Evolutionary conservation across 2,113 vertebrate genomes (phyloP), one percentile per base, ranked within the genome.

Genomic region (Actenoides hombroni): DNA sequence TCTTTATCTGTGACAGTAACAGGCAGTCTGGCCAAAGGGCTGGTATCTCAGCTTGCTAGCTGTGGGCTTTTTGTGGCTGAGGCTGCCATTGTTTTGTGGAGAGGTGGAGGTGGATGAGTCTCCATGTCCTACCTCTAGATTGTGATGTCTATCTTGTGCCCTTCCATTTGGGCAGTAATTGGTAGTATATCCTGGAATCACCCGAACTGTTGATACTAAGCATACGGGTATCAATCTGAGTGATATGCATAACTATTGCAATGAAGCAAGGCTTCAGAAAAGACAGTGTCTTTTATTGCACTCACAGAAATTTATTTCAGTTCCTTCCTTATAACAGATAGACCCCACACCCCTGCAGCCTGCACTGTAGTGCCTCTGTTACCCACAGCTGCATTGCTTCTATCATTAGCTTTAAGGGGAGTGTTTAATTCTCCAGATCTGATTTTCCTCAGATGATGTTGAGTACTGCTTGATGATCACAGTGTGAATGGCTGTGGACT

Each of bases 371-470:
- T 85, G 67, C 17, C 23, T 6, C 5, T 39, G 6, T 42, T 67
- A 49, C 2, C 24, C 49, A 13, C 51, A 80, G 39, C 39, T n/a
- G 21, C 19, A 31, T 5, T 0, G 1, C 13, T 51, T 20, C 49
- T 74, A 16, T 26, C 31, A 33, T 16, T 71, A 44, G 24, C 40
- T 53, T 51, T 67, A 17, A 64, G 6, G 10, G 23, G 5, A 29
- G 11, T 14, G 29, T 70, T 86, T 67, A 53, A 33, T 71, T 40
- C 28, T 86, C 14, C 16, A 70, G 20, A 26, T 63, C 10, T 51
- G 46, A 24, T 83, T 89, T 91, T 91, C 31, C n/a, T 7, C 61
- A 33, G 21, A 25, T 54, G 10, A 16, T 61, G 12, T 17, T 64
- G 31, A 85, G 48, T n/a, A 40, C n/a, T 42, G 24, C 48, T 59